Evolutionary conservation across 2,113 vertebrate genomes (phyloP), one percentile per base, ranked within the genome.

Genomic region (Dermatemys mawii): DNA sequence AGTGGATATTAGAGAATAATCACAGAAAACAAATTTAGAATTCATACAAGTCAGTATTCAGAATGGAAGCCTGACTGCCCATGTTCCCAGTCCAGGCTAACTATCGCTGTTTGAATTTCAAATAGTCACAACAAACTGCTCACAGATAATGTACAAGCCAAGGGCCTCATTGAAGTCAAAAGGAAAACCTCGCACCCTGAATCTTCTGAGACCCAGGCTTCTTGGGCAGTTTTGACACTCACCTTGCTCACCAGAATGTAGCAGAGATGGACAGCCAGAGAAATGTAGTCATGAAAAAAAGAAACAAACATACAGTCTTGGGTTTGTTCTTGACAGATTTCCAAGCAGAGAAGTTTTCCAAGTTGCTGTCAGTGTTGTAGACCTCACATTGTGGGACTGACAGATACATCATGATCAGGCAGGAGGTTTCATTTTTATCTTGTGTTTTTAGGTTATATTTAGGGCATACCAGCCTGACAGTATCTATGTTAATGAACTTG

Each of bases 71-170:
- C 44, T 88, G n/a, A 70, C 76, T 88, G 1, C 24, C 86, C 81
- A 81, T 16, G 5, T 1, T 70, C 84, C 91, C 92, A 86, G 81
- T 76, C 21, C 70, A 27, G 12, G 83, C 93, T 86, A 95, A 55
- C 91, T 83, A 93, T 91, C 55, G 24, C 24, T 57, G 86, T 83
- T 93, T 32, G 91, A 93, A 38, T 90, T 96, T 90, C 88, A 88
- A 84, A 87, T 55, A 35, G 44, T 80, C 22, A 35, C 10, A 6
- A 80, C 51, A 84, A 93, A 94, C 81, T 78, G 63, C 81, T 92
- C 87, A 48, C 35, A 60, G 92, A 88, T 51, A 88, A 94, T 90
- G 75, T 83, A 70, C 87, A 78, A 60, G 78, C 81, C 87, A 92
- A 89, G 93, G 87, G 14, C 51, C 55, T 35, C 57, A 50, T 38